A percentile compares a stretch with the other conserved stretches of the same genome.
Conservation (phyloP, 2,888 invertebrate genomes). For the Glaucopsyche alexis region DNA sequence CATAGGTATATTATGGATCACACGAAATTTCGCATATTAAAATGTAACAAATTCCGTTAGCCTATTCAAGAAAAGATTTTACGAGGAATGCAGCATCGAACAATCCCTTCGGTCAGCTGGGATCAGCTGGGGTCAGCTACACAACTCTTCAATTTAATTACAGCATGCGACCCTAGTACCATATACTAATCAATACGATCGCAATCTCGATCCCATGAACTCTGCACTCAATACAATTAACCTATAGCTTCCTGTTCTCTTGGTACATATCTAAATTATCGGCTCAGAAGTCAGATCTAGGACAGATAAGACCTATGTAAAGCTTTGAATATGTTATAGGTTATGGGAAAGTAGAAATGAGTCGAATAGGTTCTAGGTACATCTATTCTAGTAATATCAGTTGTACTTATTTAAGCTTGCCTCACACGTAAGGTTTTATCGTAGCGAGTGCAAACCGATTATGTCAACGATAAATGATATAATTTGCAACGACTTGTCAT, state of each 20-base stretch:
- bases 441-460: too few species aligned
- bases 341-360: conserved; percentile 23
- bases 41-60: too few species aligned
- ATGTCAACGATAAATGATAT: too few species aligned
- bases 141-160: conserved; percentile 8
- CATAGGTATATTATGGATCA: too few species aligned
- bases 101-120: background rate
- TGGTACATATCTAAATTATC: conserved; percentile 42
- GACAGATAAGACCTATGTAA: background rate
- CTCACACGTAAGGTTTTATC: too few species aligned
- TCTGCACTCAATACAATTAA: conserved; percentile 38
- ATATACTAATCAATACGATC: background rate
- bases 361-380: background rate
- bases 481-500: too few species aligned
- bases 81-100: background rate
- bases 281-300: background rate
- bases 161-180: conserved; percentile 3
- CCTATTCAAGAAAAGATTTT: too few species aligned
- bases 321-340: conserved; percentile 21
- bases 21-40: too few species aligned
- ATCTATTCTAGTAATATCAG: too few species aligned
- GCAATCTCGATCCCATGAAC: conserved; percentile 36
- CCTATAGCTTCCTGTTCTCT: conserved; percentile 38
- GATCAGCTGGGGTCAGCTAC: background rate
- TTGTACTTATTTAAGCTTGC: too few species aligned